Conservation (phyloP, 23 tunicate species). For the Clavelina lepadiformis region DNA sequence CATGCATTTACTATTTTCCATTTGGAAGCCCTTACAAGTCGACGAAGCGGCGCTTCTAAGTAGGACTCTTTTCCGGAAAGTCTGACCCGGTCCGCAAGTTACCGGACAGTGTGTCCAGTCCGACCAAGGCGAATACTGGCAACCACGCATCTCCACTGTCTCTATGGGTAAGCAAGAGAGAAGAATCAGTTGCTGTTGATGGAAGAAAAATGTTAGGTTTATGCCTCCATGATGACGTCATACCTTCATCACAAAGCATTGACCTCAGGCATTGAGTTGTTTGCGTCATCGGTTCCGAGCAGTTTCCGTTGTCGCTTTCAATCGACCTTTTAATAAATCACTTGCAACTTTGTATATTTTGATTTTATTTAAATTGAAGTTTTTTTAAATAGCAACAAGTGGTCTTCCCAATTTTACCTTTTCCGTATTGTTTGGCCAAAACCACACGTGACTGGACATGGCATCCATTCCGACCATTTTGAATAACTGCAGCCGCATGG, state of each 20-base stretch:
- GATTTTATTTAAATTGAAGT: too few species aligned
- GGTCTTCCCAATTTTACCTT: slow-evolving; percentile 21
- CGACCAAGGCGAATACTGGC: slow-evolving; percentile 63
- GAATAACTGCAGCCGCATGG: slow-evolving; percentile 42
- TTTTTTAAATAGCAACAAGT: too few species aligned
- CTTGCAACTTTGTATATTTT: too few species aligned
- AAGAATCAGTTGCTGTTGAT: background rate
- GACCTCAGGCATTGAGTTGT: slow-evolving; percentile 59
- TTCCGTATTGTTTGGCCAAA: slow-evolving; percentile 77
- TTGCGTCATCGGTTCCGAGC: slow-evolving; percentile 36
- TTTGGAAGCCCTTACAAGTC: slow-evolving; percentile 48
- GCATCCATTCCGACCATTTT: slow-evolving; percentile 85
- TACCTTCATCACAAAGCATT: slow-evolving; percentile 34
- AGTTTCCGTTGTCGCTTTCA: background rate
- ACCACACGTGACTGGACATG: slow-evolving; percentile 80
- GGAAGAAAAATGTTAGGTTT: too few species aligned
- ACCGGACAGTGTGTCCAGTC: slow-evolving; percentile 83
- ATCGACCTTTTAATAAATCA: too few species aligned
- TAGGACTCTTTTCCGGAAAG: slow-evolving; percentile 56
- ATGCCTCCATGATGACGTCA: too few species aligned
- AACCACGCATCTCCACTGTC: slow-evolving; percentile 22
- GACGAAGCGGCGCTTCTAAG: background rate
- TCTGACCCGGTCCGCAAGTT: slow-evolving; percentile 70
- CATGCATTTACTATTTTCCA: slow-evolving; percentile 87
- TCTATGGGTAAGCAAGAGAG: background rate